Conservation (phyloP, 2,113 vertebrate species). For the Pterophyllum scalare region DNA sequence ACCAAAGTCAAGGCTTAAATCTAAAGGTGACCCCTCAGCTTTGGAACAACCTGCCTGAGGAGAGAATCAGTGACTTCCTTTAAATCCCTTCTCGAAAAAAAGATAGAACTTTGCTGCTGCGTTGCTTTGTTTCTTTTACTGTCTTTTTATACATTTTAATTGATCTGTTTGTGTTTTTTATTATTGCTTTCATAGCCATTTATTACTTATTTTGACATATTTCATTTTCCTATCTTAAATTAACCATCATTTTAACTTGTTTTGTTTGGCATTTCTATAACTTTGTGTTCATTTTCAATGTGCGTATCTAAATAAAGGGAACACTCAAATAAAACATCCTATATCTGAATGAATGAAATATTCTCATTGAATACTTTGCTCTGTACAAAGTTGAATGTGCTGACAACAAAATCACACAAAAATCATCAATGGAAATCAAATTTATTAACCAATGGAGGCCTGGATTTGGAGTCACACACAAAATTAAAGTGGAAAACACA, state of each 20-base stretch:
- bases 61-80: background rate
- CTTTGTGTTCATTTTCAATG: too few relatives aligned
- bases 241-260: background rate
- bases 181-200: background rate
- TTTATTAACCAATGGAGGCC: too few relatives aligned
- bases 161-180: background rate
- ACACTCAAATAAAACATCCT: too few relatives aligned
- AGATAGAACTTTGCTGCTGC: background rate
- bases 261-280: too few relatives aligned
- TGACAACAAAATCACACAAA: too few relatives aligned
- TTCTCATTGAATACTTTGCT: too few relatives aligned
- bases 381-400: too few relatives aligned
- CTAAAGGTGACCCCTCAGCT: background rate
- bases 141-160: background rate
- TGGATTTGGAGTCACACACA: too few relatives aligned
- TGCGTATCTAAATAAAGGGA: too few relatives aligned
- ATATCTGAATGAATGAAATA: too few relatives aligned
- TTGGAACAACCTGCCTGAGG: background rate
- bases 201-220: background rate
- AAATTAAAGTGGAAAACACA: too few relatives aligned
- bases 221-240: background rate
- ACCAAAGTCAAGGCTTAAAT: background rate
- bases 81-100: background rate
- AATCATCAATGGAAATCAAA: too few relatives aligned
- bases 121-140: background rate